Conservation (phyloP, 2,888 invertebrate genomes). For the Acrobasis suavella region DNA sequence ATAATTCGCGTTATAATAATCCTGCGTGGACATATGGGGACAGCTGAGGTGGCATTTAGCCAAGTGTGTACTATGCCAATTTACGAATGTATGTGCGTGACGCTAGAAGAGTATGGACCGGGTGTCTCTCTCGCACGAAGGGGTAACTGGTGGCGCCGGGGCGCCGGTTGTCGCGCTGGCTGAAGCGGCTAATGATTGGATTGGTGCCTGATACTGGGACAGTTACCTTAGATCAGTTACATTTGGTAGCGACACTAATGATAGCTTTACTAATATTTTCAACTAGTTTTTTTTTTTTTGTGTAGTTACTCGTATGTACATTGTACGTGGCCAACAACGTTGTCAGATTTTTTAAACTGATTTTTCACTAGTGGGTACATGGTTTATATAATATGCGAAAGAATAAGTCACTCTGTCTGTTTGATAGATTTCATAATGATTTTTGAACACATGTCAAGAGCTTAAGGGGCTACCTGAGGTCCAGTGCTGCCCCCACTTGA, state of each 20-base stretch:
- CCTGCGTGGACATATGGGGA: constrained; percentile 58
- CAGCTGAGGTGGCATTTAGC: constrained; percentile 71
- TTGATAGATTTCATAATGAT: too few relatives aligned
- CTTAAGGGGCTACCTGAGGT: too few relatives aligned
- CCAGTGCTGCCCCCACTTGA: too few relatives aligned
- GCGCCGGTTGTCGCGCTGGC: constrained; percentile 11
- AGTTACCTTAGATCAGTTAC: not conserved
- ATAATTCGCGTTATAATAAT: constrained; percentile 64
- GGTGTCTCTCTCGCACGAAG: constrained; percentile 3
- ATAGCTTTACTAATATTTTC: not conserved
- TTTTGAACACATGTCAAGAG: too few relatives aligned
- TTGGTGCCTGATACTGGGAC: not conserved
- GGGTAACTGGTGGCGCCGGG: constrained; percentile 2
- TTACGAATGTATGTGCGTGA: constrained; percentile 48
- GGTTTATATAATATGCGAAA: too few relatives aligned
- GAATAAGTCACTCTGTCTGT: too few relatives aligned
- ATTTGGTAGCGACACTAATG: not conserved
- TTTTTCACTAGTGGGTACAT: too few relatives aligned
- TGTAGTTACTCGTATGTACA: too few relatives aligned
- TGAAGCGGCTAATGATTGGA: not conserved
- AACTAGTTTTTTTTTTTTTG: too few relatives aligned
- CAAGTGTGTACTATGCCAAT: constrained; percentile 57
- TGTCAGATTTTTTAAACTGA: too few relatives aligned
- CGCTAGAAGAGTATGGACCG: constrained; percentile 31
- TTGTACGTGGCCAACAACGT: too few relatives aligned